A percentile compares a stretch with the other conserved stretches of the same genome.
Conservation (phyloP, 2,113 vertebrate species). For the Pteronura brasiliensis region DNA sequence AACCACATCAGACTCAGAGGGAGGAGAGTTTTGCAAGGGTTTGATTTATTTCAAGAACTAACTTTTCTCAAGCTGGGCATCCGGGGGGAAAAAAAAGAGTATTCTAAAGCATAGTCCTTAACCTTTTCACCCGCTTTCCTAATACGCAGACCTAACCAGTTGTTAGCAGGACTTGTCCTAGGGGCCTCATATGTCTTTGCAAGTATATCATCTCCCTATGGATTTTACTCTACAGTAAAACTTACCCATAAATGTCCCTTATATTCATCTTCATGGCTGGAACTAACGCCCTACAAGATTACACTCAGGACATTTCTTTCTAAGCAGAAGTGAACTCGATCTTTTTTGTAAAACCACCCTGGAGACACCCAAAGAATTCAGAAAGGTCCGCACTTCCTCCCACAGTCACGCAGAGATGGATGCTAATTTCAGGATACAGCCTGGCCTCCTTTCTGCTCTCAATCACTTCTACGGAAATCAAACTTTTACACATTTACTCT, state of each 20-base stretch:
- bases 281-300: constrained; percentile 20
- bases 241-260: constrained; percentile 12
- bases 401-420: background rate
- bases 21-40: background rate
- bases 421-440: constrained; percentile 28
- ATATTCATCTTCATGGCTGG: background rate
- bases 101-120: constrained; percentile 21
- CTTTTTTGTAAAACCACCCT: constrained; percentile 29
- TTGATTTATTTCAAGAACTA: constrained; percentile 56
- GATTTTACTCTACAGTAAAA: background rate
- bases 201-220: constrained; percentile 17
- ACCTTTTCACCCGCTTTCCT: background rate
- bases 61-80: constrained; percentile 49
- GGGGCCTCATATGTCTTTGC: background rate
- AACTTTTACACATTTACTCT: background rate
- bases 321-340: background rate
- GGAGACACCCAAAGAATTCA: constrained; percentile 19
- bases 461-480: background rate
- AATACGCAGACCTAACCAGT: constrained; percentile 8
- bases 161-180: constrained; percentile 27
- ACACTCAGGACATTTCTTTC: background rate
- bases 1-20: constrained; percentile 23
- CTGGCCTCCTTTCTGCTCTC: constrained; percentile 32
- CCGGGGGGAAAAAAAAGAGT: background rate
- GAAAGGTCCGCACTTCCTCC: constrained; percentile 24